Evolutionary conservation across 2,888 invertebrate genomes (phyloP).

Genomic region (Seladonia tumulorum): DNA sequence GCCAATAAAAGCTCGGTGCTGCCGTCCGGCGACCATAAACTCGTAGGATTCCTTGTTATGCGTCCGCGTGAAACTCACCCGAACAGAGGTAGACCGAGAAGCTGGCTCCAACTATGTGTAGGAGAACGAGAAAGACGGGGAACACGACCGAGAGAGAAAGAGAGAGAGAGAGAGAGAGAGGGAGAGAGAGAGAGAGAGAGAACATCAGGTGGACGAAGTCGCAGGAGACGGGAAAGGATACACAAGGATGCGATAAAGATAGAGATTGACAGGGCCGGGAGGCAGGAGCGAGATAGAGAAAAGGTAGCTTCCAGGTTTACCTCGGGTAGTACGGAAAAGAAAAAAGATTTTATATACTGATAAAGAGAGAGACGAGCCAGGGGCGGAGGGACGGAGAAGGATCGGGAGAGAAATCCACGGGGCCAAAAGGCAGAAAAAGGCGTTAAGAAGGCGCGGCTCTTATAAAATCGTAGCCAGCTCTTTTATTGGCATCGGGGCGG

Average conservation of each 20-base stretch:
- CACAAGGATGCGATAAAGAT: slow-evolving; percentile 49
- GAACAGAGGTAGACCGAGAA: slow-evolving; percentile 19
- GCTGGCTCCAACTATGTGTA: not conserved
- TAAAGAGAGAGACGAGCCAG: slow-evolving; percentile 38
- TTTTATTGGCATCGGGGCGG: slow-evolving; percentile 80
- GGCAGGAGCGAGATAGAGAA: slow-evolving; percentile 19
- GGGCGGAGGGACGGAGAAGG: not conserved
- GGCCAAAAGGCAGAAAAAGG: slow-evolving; percentile 74
- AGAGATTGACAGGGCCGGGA: slow-evolving; percentile 30
- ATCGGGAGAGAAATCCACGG: slow-evolving; percentile 46
- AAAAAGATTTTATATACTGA: slow-evolving; percentile 56
- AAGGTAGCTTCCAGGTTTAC: slow-evolving; percentile 60
- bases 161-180: slow-evolving; percentile 22
- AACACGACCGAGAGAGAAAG: slow-evolving; percentile 1
- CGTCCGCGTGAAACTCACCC: slow-evolving; percentile 54
- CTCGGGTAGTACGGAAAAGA: slow-evolving; percentile 33
- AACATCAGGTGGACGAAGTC: not conserved
- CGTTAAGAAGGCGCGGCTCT: slow-evolving; percentile 81
- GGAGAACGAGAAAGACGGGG: not conserved
- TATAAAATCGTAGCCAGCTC: slow-evolving; percentile 80
- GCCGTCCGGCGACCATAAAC: slow-evolving; percentile 76
- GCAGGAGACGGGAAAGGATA: slow-evolving; percentile 28
- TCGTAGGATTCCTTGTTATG: slow-evolving; percentile 79
- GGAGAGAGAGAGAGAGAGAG: slow-evolving; percentile 4
- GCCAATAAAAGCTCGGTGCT: slow-evolving; percentile 76